A percentile compares a stretch with the other conserved stretches of the same genome.
Evolutionary conservation across 1,140 invertebrate genomes (phyloP).

Genomic region (Camponotus vicinus): DNA sequence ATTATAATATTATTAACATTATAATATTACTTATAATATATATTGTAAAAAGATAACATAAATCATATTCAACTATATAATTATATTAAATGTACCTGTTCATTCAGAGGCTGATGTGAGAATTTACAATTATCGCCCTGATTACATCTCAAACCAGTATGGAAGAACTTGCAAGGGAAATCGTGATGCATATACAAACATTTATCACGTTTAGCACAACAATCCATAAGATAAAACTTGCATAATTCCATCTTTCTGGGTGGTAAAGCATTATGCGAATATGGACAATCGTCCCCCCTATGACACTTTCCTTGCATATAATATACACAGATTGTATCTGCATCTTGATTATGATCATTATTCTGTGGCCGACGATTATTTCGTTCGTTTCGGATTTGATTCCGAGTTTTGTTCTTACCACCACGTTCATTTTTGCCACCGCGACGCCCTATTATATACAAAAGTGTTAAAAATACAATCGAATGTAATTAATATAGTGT

Average conservation of each 20-base stretch:
- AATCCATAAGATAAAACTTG: constrained; percentile 98
- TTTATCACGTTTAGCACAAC: constrained; percentile 97
- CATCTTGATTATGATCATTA: constrained; percentile 87
- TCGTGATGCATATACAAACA: constrained; percentile 99
- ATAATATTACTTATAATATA: not conserved
- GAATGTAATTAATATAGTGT: not conserved
- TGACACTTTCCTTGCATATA: constrained; percentile 96
- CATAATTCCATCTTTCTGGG: constrained; percentile 97
- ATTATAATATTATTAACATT: not conserved
- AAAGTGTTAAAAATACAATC: constrained; percentile 3
- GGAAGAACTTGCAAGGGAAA: constrained; percentile 99
- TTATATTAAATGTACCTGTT: constrained; percentile 87
- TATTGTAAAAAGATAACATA: constrained; percentile 87
- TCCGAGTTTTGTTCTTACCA: constrained; percentile 83
- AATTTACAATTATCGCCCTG: constrained; percentile 96
- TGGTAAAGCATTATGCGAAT: constrained; percentile 94
- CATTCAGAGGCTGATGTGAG: constrained; percentile 94
- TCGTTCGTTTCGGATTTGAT: constrained; percentile 80
- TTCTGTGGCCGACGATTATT: constrained; percentile 80
- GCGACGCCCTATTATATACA: constrained; percentile 73
- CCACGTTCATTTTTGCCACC: constrained; percentile 82
- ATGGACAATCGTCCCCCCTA: constrained; percentile 92
- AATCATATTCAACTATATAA: constrained; percentile 84
- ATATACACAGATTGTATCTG: constrained; percentile 92
- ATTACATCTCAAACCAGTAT: constrained; percentile 95